Conservation (phyloP, 2,113 vertebrate species). For the Dendropsophus ebraccatus region DNA sequence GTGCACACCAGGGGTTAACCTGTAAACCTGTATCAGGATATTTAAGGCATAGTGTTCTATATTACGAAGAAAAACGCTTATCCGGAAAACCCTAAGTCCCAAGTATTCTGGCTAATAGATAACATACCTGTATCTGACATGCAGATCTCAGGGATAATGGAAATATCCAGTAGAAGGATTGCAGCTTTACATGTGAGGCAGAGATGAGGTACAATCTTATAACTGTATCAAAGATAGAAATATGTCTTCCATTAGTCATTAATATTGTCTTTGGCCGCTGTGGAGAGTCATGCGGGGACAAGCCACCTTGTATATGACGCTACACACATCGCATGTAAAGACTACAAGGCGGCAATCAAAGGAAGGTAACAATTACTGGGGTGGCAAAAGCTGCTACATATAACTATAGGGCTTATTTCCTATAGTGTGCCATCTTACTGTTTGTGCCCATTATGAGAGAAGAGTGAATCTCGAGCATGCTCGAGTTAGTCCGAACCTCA, state of each 20-base stretch:
- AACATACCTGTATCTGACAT: constrained; percentile 31
- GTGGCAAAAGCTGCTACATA: too few species aligned
- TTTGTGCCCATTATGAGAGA: too few species aligned
- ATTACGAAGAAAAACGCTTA: constrained; percentile 2
- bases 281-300: constrained; percentile 30
- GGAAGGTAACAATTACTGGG: too few species aligned
- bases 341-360: too few species aligned
- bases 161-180: constrained; percentile 32
- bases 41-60: constrained; percentile 62
- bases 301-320: neutral
- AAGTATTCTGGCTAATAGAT: constrained; percentile 22
- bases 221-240: constrained; percentile 15
- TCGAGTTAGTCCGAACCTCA: too few species aligned
- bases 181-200: constrained; percentile 12
- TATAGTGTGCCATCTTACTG: too few species aligned
- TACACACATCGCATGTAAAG: too few species aligned
- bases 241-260: constrained; percentile 40
- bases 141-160: constrained; percentile 1
- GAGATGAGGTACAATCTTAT: neutral
- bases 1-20: neutral
- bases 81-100: constrained; percentile 23
- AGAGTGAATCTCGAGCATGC: too few species aligned
- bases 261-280: constrained; percentile 26
- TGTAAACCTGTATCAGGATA: neutral
- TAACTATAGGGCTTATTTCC: too few species aligned